Conservation (phyloP, 2,113 vertebrate genomes). For the Ciconia boyciana region DNA sequence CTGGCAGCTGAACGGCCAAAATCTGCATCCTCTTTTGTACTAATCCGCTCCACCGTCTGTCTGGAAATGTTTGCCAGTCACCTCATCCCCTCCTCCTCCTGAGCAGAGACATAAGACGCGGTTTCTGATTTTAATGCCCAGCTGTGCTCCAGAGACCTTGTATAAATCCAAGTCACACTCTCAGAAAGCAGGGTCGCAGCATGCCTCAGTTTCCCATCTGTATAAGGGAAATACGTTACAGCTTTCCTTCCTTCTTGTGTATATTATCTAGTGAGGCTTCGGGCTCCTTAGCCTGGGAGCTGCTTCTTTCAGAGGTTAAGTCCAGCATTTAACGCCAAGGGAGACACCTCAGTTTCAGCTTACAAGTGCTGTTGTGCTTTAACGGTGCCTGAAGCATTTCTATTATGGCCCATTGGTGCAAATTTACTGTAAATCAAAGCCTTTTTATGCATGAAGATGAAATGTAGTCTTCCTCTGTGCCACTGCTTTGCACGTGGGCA, state of each 20-base stretch:
- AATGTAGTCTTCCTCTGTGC: neutral
- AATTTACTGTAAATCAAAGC: neutral
- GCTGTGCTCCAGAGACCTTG: conserved; percentile 14
- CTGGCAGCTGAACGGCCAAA: neutral
- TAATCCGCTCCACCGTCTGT: conserved; percentile 17
- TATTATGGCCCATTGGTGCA: neutral
- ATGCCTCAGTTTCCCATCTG: neutral
- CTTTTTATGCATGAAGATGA: neutral
- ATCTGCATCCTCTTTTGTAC: conserved; percentile 12
- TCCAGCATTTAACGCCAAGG: neutral
- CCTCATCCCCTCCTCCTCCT: neutral
- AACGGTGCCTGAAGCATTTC: neutral
- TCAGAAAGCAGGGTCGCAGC: neutral
- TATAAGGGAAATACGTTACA: neutral
- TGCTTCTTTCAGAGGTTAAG: neutral
- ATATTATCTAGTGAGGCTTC: neutral
- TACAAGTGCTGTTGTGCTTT: neutral
- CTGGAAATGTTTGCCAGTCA: conserved; percentile 29
- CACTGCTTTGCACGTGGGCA: neutral
- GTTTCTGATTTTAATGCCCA: conserved; percentile 42
- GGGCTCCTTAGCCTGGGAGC: neutral
- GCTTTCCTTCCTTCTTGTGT: neutral
- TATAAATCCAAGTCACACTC: neutral
- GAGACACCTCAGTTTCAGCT: neutral
- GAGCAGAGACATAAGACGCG: neutral